phyloP scores from a whole-genome alignment of 2,888 invertebrate genomes.

The Hydraecia micacea region DNA sequence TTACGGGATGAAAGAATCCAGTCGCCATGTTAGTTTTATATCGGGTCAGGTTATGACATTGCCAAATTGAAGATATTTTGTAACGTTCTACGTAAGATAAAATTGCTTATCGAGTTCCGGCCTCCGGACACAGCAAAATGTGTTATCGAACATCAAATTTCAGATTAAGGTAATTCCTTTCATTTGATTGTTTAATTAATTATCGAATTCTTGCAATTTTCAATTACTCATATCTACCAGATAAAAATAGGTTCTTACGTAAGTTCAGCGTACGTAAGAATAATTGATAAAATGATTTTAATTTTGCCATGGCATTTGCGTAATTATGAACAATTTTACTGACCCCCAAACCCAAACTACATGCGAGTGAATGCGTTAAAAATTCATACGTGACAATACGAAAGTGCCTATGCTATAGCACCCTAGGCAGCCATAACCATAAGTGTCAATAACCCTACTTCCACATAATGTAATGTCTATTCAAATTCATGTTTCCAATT shows the following conservation, averaged over 20 bases:
- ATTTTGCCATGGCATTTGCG: neutral
- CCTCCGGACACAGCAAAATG: neutral
- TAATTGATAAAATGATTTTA: neutral
- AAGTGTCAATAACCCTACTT: neutral
- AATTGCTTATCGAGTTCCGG: neutral
- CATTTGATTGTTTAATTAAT: neutral
- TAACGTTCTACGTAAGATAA: neutral
- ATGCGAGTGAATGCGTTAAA: neutral
- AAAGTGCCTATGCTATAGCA: neutral
- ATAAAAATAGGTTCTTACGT: neutral
- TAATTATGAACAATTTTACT: neutral
- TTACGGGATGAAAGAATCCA: conserved; percentile 29
- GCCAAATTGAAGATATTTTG: neutral
- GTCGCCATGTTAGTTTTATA: conserved; percentile 28
- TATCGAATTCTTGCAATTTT: neutral
- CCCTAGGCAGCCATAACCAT: neutral
- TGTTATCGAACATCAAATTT: neutral
- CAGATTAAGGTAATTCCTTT: too few species aligned
- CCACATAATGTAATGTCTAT: too few species aligned
- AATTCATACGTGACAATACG: neutral
- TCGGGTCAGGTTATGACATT: conserved; percentile 9
- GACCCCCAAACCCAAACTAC: neutral
- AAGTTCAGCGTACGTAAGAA: neutral
- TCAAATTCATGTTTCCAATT: too few species aligned
- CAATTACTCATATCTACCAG: neutral